Evolutionary conservation across 2,797 vertebrate species (phyloP).

Genomic region (Perodicticus potto): DNA sequence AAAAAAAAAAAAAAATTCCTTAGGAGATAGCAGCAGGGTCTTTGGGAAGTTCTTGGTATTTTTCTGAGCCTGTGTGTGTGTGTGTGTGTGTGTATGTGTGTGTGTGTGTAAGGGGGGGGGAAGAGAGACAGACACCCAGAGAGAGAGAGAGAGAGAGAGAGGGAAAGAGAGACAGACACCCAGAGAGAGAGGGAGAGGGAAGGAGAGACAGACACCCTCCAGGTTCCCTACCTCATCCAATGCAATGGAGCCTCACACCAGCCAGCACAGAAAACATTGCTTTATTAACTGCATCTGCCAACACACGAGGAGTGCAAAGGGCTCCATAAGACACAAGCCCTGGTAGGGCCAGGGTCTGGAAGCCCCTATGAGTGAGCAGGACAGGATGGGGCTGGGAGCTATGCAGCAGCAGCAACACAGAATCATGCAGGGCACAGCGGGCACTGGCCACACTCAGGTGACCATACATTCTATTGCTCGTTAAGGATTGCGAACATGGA

Average conservation of each 20-base stretch:
- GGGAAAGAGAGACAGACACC: too few relatives aligned
- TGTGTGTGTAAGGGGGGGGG: too few relatives aligned
- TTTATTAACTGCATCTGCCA: conserved; percentile 99
- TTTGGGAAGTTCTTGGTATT: neutral
- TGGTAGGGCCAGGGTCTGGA: conserved; percentile 68
- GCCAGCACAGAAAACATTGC: conserved; percentile 96
- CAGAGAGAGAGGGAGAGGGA: too few relatives aligned
- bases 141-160: too few relatives aligned
- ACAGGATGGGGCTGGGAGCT: conserved; percentile 89
- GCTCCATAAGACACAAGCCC: conserved; percentile 86
- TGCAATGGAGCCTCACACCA: conserved; percentile 69
- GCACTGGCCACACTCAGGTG: conserved; percentile 90
- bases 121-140: too few relatives aligned
- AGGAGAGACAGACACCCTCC: neutral
- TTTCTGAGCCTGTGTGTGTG: neutral
- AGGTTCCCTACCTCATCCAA: neutral
- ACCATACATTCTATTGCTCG: conserved; percentile 96
- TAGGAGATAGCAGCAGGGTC: neutral
- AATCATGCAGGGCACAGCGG: conserved; percentile 95
- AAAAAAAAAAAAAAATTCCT: neutral
- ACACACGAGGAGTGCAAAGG: conserved; percentile 93
- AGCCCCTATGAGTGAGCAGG: conserved; percentile 83
- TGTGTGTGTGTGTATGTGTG: too few relatives aligned
- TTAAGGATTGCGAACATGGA: conserved; percentile 97
- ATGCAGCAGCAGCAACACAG: conserved; percentile 93